Percentiles rank a stretch among this genome's conserved stretches.
phyloP scores from a whole-genome alignment of 2,888 invertebrate species.

The Sepioteuthis lessoniana region DNA sequence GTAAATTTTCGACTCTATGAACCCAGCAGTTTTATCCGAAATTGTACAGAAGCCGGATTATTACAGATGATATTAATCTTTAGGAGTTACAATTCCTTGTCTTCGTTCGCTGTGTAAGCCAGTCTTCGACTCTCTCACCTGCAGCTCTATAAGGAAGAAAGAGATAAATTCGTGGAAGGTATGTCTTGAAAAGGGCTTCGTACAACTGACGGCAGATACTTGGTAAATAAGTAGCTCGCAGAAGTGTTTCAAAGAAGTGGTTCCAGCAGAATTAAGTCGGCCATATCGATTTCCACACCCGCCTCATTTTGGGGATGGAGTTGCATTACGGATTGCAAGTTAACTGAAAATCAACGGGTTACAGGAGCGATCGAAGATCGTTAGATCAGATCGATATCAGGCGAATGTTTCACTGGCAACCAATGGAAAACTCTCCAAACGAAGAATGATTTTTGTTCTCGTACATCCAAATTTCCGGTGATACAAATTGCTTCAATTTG shows the following conservation, averaged over 20 bases:
- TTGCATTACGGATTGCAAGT: too few species aligned
- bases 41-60: background rate
- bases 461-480: too few species aligned
- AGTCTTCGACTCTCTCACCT: background rate
- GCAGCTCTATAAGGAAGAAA: background rate
- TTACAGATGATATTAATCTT: slow-evolving; percentile 4
- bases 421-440: too few species aligned
- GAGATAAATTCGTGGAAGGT: background rate
- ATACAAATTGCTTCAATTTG: too few species aligned
- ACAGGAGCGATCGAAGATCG: background rate
- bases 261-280: background rate
- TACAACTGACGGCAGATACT: background rate
- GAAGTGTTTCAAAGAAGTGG: background rate
- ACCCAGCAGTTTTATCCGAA: background rate
- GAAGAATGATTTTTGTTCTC: too few species aligned
- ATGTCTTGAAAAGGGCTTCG: background rate
- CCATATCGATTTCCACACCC: background rate
- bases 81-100: background rate
- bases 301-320: too few species aligned
- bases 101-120: background rate
- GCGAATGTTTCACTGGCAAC: background rate
- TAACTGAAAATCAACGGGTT: background rate
- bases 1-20: slow-evolving; percentile 33
- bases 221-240: background rate
- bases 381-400: background rate